Base-by-base conservation (phyloP, 2,888 invertebrate genomes). In the Cephalotes varians region DNA sequence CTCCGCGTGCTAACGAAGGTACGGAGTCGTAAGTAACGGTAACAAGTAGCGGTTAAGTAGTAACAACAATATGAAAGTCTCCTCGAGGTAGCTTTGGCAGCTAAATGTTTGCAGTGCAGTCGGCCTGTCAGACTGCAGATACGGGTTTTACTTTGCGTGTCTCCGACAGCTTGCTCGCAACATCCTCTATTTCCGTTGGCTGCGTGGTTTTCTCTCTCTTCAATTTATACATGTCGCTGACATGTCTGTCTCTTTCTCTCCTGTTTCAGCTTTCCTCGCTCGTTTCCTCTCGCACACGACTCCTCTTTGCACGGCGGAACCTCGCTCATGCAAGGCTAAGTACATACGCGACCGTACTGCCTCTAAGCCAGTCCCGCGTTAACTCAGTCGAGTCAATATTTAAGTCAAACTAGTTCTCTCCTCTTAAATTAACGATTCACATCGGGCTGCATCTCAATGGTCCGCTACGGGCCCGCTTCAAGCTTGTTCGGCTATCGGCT, bases 341-440 rank as follows among this genome's bases (percentile, higher is more conserved):
- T 87, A 89, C 88, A 89, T 82, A 89, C 83, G 81, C 88, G 88
- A 86, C 86, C 81, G 85, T 89, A 77, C 85, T 49, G 62, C 73
- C 83, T 81, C 64, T 47, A 82, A 86, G 77, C 44, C 81, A 31
- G 67, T 47, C 74, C 80, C 84, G 80, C 88, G 87, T 89, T 88
- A 89, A 89, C 89, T 86, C 80, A 71, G 82, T 56, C 86, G 81
- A 87, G 89, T 89, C 89, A 89, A 89, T 89, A 89, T 89, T 89
- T 89, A 89, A 88, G 88, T 69, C 87, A 85, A 86, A 88, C 87
- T 82, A 76, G 87, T 83, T 83, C 88, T 79, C 87, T 67, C 81
- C 89, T 88, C 87, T 89, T 89, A 89, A 88, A 89, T 89, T 89
- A 89, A 89, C 87, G 89, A 89, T 89, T 89, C 84, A 83, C 89